Evolutionary conservation across 2,888 invertebrate species (phyloP).

Genomic region (Drosophila kuntzei): DNA sequence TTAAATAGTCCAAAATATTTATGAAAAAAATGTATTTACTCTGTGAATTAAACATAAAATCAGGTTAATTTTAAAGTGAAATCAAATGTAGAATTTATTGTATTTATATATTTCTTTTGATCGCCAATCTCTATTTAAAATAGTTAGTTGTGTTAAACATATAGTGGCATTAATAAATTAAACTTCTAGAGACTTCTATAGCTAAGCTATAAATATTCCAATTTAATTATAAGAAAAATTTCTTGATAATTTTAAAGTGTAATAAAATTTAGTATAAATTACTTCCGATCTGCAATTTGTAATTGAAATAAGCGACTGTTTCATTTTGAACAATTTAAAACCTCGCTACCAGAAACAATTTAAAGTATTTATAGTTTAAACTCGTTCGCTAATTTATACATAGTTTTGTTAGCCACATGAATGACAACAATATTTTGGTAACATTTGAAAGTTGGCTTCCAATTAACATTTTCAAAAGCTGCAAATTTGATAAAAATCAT

Average conservation of each 20-base stretch:
- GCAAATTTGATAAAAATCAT: slow-evolving; percentile 57
- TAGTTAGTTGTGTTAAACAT: background rate
- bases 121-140: no score
- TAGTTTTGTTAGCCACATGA: background rate
- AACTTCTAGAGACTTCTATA: background rate
- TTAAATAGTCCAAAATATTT: no score
- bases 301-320: background rate
- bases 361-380: background rate
- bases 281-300: background rate
- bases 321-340: background rate
- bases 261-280: background rate
- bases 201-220: background rate
- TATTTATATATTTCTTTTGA: no score
- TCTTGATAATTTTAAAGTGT: no score
- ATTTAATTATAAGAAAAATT: no score
- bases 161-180: background rate
- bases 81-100: no score
- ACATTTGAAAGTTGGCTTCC: slow-evolving; percentile 61
- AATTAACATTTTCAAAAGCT: slow-evolving; percentile 64
- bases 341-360: background rate
- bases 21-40: no score
- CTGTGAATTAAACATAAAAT: no score
- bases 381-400: slow-evolving; percentile 1
- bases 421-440: slow-evolving; percentile 25
- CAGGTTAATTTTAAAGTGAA: no score